Percentiles rank a stretch among this genome's conserved stretches.
Conservation (phyloP, 2,113 vertebrate genomes). For the Columbina picui region DNA sequence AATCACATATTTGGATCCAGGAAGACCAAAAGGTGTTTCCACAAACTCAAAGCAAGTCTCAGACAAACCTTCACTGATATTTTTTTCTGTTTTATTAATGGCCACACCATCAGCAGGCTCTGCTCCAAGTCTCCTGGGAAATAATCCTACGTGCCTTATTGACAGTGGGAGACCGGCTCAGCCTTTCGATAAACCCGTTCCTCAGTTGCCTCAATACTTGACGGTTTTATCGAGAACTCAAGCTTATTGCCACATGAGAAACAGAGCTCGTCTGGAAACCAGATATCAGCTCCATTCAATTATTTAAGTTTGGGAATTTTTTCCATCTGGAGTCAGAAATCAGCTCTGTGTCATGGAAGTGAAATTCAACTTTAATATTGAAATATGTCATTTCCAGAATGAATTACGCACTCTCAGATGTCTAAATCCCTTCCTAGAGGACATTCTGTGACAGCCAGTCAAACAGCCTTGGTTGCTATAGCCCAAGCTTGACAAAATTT, state of each 20-base stretch:
- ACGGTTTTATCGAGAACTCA: conserved; percentile 10
- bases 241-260: conserved; percentile 11
- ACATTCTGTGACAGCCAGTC: neutral
- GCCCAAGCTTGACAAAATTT: conserved; percentile 2
- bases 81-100: neutral
- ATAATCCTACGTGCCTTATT: neutral
- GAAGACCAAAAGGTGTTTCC: neutral
- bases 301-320: conserved; percentile 21
- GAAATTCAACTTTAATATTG: conserved; percentile 41
- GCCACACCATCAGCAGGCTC: neutral
- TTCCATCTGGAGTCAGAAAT: conserved; percentile 55
- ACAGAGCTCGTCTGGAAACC: conserved; percentile 42
- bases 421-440: conserved; percentile 22
- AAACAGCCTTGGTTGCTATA: neutral
- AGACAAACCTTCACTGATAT: neutral
- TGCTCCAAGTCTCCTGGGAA: neutral
- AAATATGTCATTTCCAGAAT: conserved; percentile 40
- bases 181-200: neutral
- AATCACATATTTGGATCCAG: neutral
- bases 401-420: conserved; percentile 1
- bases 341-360: conserved; percentile 18
- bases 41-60: conserved; percentile 43
- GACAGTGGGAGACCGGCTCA: neutral
- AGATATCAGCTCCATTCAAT: conserved; percentile 25
- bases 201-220: neutral